Evolutionary conservation across 2,113 vertebrate genomes (phyloP).

Genomic region (Nestor notabilis): DNA sequence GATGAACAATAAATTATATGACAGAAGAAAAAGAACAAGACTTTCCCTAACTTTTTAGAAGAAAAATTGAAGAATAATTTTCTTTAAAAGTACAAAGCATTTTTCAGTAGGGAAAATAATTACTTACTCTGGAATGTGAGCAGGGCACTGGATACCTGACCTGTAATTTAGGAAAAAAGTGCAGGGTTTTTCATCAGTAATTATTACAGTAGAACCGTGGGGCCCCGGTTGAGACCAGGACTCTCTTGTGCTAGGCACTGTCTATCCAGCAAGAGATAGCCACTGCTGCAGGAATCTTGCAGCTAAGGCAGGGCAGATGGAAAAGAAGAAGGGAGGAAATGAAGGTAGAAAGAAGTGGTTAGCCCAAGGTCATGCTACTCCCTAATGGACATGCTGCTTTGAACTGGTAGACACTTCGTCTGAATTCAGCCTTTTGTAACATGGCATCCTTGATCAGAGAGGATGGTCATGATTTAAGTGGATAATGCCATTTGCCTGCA

Average conservation of each 20-base stretch:
- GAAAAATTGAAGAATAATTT: not conserved
- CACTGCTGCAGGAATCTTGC: not conserved
- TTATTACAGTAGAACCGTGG: constrained; percentile 1
- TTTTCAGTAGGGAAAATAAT: constrained; percentile 51
- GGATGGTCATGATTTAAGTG: not conserved
- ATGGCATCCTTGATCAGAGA: not conserved
- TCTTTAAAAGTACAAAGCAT: constrained; percentile 39
- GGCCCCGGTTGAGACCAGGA: constrained; percentile 3
- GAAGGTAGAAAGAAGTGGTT: not conserved
- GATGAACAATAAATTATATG: not conserved
- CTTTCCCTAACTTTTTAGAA: not conserved
- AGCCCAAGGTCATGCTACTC: not conserved
- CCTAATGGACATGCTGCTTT: not conserved
- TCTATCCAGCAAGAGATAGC: not conserved
- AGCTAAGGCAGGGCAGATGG: not conserved
- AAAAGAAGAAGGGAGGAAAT: not conserved
- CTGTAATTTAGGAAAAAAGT: constrained; percentile 44
- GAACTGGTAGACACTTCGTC: not conserved
- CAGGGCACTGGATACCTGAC: constrained; percentile 34
- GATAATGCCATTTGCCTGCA: not conserved
- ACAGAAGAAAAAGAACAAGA: not conserved
- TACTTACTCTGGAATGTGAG: constrained; percentile 30
- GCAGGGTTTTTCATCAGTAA: constrained; percentile 40
- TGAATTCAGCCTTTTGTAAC: accelerated
- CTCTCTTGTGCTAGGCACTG: not conserved